These are phyloP conservation scores for Corythaeola cristata DNA, from an alignment of 2,113 vertebrate genomes.

Conservation along the genomic window DNA sequence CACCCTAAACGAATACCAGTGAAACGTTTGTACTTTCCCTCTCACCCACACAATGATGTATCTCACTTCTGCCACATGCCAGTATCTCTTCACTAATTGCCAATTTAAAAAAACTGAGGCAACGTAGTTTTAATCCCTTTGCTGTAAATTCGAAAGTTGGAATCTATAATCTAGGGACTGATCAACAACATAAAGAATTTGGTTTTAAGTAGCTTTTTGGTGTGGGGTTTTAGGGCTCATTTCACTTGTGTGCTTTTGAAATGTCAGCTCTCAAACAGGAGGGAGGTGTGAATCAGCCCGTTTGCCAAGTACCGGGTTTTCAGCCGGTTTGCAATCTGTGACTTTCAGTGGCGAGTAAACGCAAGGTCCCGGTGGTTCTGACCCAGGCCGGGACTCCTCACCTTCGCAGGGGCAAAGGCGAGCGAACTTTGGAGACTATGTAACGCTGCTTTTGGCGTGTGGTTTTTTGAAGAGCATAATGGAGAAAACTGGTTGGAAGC, in stretches of 20 bases:
- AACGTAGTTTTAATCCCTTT: not conserved
- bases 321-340: not conserved
- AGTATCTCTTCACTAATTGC: constrained; percentile 29
- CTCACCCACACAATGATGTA: constrained; percentile 49
- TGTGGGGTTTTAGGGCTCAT: not conserved
- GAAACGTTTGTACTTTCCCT: constrained; percentile 35
- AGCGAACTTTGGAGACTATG: not conserved
- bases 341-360: not conserved
- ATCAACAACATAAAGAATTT: not conserved
- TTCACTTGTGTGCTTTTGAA: not conserved
- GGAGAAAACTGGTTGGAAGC: not conserved
- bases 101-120: not conserved
- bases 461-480: not conserved
- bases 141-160: not conserved
- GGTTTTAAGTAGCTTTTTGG: not conserved
- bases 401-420: not conserved
- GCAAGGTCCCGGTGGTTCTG: not conserved
- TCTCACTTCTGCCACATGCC: constrained; percentile 56
- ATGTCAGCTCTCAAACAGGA: not conserved
- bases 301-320: not conserved
- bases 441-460: not conserved
- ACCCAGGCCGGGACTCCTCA: not conserved
- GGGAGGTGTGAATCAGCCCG: not conserved
- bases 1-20: constrained; percentile 33
- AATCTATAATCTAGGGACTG: not conserved